A percentile compares a stretch with the other conserved stretches of the same genome.
phyloP scores from a whole-genome alignment of 2,888 invertebrate species.

The Ennomos fuscantarius region DNA sequence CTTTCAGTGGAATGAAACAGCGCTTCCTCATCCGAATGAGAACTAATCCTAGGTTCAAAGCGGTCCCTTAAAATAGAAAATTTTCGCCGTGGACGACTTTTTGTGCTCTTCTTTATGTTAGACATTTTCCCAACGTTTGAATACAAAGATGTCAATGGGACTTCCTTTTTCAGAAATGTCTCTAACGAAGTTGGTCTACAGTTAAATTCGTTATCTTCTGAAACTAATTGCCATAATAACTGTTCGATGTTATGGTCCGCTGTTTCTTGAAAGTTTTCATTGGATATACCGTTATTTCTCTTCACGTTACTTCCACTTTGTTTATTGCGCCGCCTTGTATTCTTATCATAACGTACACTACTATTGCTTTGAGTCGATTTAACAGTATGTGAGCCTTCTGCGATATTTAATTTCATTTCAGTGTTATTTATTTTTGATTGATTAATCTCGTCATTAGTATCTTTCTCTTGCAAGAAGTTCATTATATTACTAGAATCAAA shows the following conservation, averaged over 20 bases:
- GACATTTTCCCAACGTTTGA: slow-evolving; percentile 58
- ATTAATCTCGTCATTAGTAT: slow-evolving; percentile 55
- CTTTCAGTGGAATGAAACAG: slow-evolving; percentile 71
- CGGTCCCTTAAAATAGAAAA: slow-evolving; percentile 85
- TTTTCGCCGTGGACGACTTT: slow-evolving; percentile 81
- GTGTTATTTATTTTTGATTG: slow-evolving; percentile 64
- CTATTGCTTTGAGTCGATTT: slow-evolving; percentile 32
- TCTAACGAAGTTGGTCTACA: slow-evolving; percentile 71
- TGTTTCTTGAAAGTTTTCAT: slow-evolving; percentile 62
- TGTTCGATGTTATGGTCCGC: slow-evolving; percentile 70
- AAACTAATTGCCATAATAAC: slow-evolving; percentile 76
- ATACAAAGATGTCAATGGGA: slow-evolving; percentile 18
- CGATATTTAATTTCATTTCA: slow-evolving; percentile 45
- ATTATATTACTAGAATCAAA: slow-evolving; percentile 75
- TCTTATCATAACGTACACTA: slow-evolving; percentile 53
- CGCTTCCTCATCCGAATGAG: slow-evolving; percentile 77
- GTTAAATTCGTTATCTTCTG: slow-evolving; percentile 70
- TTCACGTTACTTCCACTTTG: slow-evolving; percentile 58
- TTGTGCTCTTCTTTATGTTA: slow-evolving; percentile 68
- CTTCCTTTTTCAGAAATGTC: slow-evolving; percentile 75
- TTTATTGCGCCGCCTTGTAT: slow-evolving; percentile 60
- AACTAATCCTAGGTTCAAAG: slow-evolving; percentile 80
- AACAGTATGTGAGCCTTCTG: slow-evolving; percentile 14
- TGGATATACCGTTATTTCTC: slow-evolving; percentile 59
- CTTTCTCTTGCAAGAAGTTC: slow-evolving; percentile 74